Base-by-base conservation (phyloP, 2,797 vertebrate species). In the Eutrigla gurnardus region DNA sequence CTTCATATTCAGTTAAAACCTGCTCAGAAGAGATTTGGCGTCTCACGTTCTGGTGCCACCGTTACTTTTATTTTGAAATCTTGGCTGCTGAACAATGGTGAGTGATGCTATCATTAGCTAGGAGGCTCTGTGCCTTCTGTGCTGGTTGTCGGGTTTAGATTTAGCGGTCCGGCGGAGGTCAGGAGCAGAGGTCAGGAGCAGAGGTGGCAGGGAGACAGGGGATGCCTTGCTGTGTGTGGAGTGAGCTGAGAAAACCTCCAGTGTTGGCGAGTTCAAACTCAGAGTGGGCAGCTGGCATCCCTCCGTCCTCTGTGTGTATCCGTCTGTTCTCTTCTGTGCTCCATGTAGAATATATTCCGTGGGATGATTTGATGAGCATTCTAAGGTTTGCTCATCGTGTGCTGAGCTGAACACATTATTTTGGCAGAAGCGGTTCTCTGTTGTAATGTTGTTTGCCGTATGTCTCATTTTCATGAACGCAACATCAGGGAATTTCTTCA, bases 231-330 rank as follows among this genome's bases (percentile, higher is more conserved):
- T 68, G 57, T 68, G 76, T 53, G 67, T 76, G 73, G 67, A 54
- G 69, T 64, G 78, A 64, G 70, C 72, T 75, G 60, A 83, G 74
- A 75, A 78, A 77, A 80, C 65, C 58, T 85, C 68, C 67, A 77
- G 66, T 75, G 66, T 82, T 77, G 1, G 13, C 45, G 15, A 63
- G 65, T 67, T 70, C 65, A 59, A 0, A 67, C 52, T 69, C 69
- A 63, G 65, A 75, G 82, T 72, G 70, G 63, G 72, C 68, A 77
- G 75, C 70, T 86, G 75, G 59, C 63, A 3, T 65, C 53, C 9
- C 37, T 43, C 39, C 59, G 35, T 36, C 11, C 46, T 70, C n/a
- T 12, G 3, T 60, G 46, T 46, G n/a, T 53, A 8, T 49, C 47
- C 4, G 47, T n/a, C 50, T 59, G 5, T 47, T 70, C 55, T 47